These are phyloP conservation scores for Volucella bombylans DNA, from an alignment of 2,888 invertebrate species.

Conservation along the genomic window DNA sequence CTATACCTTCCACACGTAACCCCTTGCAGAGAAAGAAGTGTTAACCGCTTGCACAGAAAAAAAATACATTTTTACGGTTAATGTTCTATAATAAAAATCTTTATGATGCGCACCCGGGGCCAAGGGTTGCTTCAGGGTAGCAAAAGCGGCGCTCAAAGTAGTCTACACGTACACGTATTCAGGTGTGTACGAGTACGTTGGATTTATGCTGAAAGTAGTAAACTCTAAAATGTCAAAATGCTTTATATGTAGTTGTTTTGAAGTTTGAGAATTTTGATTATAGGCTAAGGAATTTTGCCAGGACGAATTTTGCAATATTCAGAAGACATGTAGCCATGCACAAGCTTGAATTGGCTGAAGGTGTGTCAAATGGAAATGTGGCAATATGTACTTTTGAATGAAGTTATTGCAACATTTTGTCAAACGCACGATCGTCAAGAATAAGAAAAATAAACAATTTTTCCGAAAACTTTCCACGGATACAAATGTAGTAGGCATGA, in stretches of 20 bases:
- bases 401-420: background rate
- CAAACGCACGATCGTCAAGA: background rate
- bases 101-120: constrained; percentile 32
- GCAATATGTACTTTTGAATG: background rate
- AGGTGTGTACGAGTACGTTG: background rate
- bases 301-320: constrained; percentile 6
- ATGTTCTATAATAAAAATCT: constrained; percentile 38
- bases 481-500: background rate
- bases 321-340: background rate
- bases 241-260: constrained; percentile 47
- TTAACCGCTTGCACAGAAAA: constrained; percentile 11
- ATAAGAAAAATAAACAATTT: background rate
- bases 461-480: background rate
- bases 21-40: background rate
- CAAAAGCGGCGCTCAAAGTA: background rate
- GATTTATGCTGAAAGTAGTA: background rate
- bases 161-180: no score
- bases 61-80: constrained; percentile 24
- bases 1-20: background rate
- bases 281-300: constrained; percentile 19
- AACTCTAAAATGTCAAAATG: constrained; percentile 45
- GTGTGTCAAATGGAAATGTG: background rate
- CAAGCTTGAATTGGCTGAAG: background rate
- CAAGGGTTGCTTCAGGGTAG: constrained; percentile 17
- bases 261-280: constrained; percentile 40